Evolutionary conservation across 2,113 vertebrate species (phyloP).

Genomic region (Cyrtonyx montezumae): DNA sequence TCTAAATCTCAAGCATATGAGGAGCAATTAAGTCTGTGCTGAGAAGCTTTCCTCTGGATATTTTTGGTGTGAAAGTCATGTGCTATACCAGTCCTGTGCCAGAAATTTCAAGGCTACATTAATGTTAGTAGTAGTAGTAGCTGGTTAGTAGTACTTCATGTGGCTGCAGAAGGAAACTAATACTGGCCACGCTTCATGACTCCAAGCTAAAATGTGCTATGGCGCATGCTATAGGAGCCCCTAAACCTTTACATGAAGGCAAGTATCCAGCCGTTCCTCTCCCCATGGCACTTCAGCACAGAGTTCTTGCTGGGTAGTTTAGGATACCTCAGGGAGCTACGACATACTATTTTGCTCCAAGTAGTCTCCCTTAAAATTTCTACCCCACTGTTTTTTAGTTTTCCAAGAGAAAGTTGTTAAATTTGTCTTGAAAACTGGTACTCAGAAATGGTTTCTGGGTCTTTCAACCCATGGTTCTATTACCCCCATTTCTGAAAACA

Average conservation of each 20-base stretch:
- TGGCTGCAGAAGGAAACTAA: background rate
- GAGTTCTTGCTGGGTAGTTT: background rate
- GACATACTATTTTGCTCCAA: background rate
- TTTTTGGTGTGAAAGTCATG: background rate
- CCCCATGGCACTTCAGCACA: background rate
- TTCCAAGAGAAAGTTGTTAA: background rate
- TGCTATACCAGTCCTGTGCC: background rate
- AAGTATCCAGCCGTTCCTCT: background rate
- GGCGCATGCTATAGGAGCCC: background rate
- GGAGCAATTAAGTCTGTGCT: background rate
- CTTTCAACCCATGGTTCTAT: background rate
- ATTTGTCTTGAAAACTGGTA: background rate
- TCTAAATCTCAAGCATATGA: background rate
- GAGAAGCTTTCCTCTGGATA: background rate
- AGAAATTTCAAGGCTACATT: background rate
- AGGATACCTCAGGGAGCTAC: background rate
- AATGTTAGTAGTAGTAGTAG: background rate
- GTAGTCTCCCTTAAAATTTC: background rate
- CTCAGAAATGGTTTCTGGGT: background rate
- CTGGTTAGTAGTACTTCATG: background rate
- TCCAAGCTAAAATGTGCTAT: background rate
- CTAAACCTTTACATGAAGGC: background rate
- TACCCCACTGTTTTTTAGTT: accelerated
- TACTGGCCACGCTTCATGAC: background rate
- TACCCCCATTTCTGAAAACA: background rate